A percentile compares a stretch with the other conserved stretches of the same genome.
These are phyloP conservation scores for Sinhomidia bicolor DNA, from an alignment of 2,888 invertebrate species.

Conservation along the genomic window DNA sequence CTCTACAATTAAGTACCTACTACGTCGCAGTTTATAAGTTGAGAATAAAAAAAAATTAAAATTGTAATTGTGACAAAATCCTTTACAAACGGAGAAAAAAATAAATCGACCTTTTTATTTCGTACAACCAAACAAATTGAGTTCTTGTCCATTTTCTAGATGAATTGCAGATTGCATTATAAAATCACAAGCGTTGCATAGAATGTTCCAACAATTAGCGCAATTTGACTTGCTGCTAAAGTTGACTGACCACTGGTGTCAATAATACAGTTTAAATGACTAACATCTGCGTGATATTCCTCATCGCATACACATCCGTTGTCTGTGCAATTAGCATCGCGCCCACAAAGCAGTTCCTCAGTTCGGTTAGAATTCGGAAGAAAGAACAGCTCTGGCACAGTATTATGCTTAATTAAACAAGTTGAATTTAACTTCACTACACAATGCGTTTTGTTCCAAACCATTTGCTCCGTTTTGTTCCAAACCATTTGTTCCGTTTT, in stretches of 20 bases:
- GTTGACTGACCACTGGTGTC: slow-evolving; percentile 4
- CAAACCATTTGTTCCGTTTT: slow-evolving; percentile 25
- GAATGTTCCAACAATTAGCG: not conserved
- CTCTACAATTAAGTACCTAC: no score
- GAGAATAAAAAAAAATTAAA: slow-evolving; percentile 1
- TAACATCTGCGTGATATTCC: slow-evolving; percentile 10
- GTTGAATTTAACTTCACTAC: slow-evolving; percentile 51
- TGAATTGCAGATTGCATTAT: not conserved
- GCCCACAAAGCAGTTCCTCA: slow-evolving; percentile 54
- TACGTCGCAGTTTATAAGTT: slow-evolving; percentile 12
- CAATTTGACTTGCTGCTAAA: not conserved
- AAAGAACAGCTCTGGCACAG: slow-evolving; percentile 14
- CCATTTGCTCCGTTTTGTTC: no score
- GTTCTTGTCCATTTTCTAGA: not conserved
- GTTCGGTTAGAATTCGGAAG: slow-evolving; percentile 28
- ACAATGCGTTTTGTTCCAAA: no score
- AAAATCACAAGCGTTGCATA: not conserved
- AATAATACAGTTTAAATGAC: slow-evolving; percentile 42
- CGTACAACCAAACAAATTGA: not conserved
- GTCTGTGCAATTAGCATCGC: slow-evolving; percentile 43
- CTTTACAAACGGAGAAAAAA: slow-evolving; percentile 2
- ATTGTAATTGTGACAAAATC: slow-evolving; percentile 48
- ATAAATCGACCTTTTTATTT: slow-evolving; percentile 49
- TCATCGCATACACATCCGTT: not conserved
- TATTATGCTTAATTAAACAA: slow-evolving; percentile 24